Conservation (phyloP, 2,797 vertebrate genomes). For the Pseudochirops cupreus region DNA sequence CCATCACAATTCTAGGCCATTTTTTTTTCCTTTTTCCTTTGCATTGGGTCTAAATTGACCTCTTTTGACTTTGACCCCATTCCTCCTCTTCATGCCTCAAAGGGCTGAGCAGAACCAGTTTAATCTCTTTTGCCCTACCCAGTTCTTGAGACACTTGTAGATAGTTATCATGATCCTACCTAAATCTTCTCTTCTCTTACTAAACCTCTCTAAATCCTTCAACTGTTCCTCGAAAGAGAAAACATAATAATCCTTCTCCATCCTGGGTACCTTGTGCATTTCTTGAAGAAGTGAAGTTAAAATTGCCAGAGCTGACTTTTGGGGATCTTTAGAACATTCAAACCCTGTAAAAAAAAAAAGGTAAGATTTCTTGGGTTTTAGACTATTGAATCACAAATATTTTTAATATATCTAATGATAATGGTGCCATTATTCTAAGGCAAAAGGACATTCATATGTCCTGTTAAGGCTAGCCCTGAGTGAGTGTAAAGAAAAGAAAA, state of each 20-base stretch:
- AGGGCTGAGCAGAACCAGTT: background rate
- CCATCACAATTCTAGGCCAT: background rate
- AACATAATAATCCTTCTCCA: background rate
- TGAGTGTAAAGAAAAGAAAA: background rate
- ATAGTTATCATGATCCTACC: background rate
- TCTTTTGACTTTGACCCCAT: background rate
- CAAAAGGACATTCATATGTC: background rate
- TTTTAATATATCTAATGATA: background rate
- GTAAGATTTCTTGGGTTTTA: constrained; percentile 8
- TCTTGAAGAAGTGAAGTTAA: constrained; percentile 10
- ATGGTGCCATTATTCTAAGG: constrained; percentile 8
- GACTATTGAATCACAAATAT: constrained; percentile 9
- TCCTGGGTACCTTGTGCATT: background rate
- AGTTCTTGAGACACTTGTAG: background rate
- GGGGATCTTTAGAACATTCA: background rate
- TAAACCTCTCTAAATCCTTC: background rate
- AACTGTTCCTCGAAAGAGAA: background rate
- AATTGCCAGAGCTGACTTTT: constrained; percentile 6
- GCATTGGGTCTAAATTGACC: background rate
- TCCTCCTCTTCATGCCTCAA: background rate
- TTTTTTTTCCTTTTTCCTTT: background rate
- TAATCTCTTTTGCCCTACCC: background rate
- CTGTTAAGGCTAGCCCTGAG: background rate
- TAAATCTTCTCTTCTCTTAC: background rate
- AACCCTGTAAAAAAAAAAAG: constrained; percentile 16